Conservation (phyloP, 1,140 invertebrate genomes). For the Drosophila rhopaloa region DNA sequence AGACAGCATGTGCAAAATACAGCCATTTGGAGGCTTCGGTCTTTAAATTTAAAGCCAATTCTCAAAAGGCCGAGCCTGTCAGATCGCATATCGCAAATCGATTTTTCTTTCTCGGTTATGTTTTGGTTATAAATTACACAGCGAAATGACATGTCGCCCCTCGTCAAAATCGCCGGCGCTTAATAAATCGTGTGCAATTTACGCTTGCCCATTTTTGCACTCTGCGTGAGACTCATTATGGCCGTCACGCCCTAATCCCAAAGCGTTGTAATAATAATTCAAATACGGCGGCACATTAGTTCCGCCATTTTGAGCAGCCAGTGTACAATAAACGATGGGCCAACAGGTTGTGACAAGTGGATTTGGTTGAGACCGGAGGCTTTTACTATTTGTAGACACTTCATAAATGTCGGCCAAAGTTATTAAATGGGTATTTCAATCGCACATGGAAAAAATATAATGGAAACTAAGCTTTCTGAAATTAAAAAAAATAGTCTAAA, state of each 20-base stretch:
- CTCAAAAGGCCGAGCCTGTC: conserved; percentile 3
- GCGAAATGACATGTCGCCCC: conserved; percentile 54
- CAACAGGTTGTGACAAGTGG: conserved; percentile 71
- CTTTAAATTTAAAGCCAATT: conserved; percentile 42
- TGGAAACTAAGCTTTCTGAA: too few species aligned
- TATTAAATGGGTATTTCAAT: conserved; percentile 61
- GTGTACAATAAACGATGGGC: conserved; percentile 54
- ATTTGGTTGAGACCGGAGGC: conserved; percentile 36
- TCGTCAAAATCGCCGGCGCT: conserved; percentile 48
- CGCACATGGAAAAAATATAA: conserved; percentile 26
- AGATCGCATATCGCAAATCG: conserved; percentile 51
- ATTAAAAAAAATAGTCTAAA: neutral
- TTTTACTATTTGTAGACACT: conserved; percentile 50
- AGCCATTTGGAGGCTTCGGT: conserved; percentile 6
- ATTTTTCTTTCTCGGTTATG: conserved; percentile 38
- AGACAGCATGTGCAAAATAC: conserved; percentile 50
- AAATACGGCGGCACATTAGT: conserved; percentile 76
- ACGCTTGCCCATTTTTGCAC: conserved; percentile 35
- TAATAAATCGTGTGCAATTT: conserved; percentile 65
- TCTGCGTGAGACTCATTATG: conserved; percentile 9
- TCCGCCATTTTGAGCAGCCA: conserved; percentile 70
- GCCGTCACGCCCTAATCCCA: conserved; percentile 32
- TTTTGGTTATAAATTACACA: conserved; percentile 62
- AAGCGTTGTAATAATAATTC: conserved; percentile 73
- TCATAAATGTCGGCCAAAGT: conserved; percentile 54